Base-by-base conservation (phyloP, 2,888 invertebrate species). In the Torymus aiolomorphi region DNA sequence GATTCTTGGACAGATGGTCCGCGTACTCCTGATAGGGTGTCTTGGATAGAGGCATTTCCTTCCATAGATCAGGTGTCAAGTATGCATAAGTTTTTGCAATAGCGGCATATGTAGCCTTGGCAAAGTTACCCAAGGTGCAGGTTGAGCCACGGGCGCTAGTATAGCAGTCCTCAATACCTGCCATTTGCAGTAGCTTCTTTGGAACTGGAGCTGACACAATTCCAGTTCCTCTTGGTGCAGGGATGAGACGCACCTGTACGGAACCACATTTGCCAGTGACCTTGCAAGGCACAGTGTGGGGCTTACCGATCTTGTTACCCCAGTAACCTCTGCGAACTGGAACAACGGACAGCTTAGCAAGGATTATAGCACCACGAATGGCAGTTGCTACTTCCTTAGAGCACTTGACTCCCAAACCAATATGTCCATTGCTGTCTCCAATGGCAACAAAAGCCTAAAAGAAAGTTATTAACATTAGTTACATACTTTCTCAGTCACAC, bases 381-480 rank as follows among this genome's bases (percentile, higher is more conserved):
- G 99, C 99, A 82, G 99, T 99, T 3, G 99, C 99, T 49, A 99
- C 99, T 97, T 99, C 99, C 92, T 99, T 99, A 91, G 98, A 98
- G 93, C 99, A 99, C 91, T 99, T 99, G 1, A 99, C 99, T 71
- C 99, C 99, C 79, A 99, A 92, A 86, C 99, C 99, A 89, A 99
- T 98, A 91, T 99, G 99, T 49, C 99, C 99, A 87, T 98, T 97
- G 92, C 96, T 96, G 91, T 99, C 99, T 84, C 99, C 99, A 88
- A 99, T 98, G 80, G 99, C 99, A 24, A 96, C 96, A 80, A 96
- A 96, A 14, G 96, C 96, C 95, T 91, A 67, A 42, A 79, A 59
- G 77, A 72, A 5, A 20, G 42, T 24, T 2, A 20, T 20, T 20
- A 20, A 20, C 20, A 20, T 20, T 20, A 20, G 2, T 20, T 2